These are phyloP conservation scores for Microcebus jonahi DNA, from an alignment of 2,113 vertebrate species.

Conservation along the genomic window DNA sequence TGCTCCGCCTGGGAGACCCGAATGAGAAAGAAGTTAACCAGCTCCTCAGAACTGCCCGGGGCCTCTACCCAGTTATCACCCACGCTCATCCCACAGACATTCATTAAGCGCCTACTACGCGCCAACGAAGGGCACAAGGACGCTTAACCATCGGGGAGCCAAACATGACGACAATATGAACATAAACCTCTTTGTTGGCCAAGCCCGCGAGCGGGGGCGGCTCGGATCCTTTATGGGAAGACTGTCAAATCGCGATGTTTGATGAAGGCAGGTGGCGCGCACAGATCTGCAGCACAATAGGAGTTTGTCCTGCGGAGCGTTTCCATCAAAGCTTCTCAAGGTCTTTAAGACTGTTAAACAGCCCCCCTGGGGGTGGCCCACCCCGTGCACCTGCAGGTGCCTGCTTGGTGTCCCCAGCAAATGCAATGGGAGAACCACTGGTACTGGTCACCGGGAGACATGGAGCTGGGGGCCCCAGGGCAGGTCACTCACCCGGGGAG, in stretches of 20 bases:
- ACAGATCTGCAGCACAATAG: background rate
- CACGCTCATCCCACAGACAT: background rate
- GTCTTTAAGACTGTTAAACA: background rate
- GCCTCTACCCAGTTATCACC: background rate
- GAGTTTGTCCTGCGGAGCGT: background rate
- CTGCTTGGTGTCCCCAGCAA: background rate
- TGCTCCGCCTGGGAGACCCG: background rate
- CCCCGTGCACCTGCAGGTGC: accelerated
- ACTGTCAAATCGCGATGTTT: background rate
- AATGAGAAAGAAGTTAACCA: background rate
- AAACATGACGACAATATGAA: background rate
- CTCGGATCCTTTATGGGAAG: background rate
- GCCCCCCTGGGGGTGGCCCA: accelerated
- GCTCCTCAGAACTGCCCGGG: background rate
- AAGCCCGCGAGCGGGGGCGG: accelerated
- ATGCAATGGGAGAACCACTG: too few species aligned
- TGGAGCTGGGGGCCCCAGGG: accelerated
- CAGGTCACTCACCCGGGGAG: background rate
- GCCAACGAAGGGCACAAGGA: background rate
- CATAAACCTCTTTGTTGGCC: background rate
- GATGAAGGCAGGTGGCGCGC: background rate
- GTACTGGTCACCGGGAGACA: background rate
- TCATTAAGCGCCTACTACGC: background rate
- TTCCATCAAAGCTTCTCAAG: constrained; percentile 5
- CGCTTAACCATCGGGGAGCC: background rate